Conservation (phyloP, 1,140 invertebrate genomes). For the Drosophila carrolli region DNA sequence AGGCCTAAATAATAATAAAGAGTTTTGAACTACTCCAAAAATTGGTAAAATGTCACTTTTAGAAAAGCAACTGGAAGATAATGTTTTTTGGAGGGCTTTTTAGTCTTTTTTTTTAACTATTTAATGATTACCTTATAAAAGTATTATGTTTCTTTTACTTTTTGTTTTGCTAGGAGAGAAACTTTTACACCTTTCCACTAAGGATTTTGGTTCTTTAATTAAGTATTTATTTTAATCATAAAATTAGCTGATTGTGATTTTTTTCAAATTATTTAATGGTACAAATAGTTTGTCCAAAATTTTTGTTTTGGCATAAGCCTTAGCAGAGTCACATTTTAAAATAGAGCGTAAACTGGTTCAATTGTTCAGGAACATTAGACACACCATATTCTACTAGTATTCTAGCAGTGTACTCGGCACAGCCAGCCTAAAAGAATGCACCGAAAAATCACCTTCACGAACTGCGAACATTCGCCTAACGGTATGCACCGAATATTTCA, state of each 20-base stretch:
- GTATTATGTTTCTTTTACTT: too few relatives aligned
- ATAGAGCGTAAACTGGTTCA: slow-evolving; percentile 14
- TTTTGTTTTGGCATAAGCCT: background rate
- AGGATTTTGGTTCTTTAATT: too few relatives aligned
- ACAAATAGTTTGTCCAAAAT: background rate
- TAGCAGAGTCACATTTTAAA: slow-evolving; percentile 9
- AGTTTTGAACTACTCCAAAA: slow-evolving; percentile 34
- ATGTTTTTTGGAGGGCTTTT: background rate
- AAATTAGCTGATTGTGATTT: too few relatives aligned
- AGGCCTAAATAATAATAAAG: slow-evolving; percentile 31
- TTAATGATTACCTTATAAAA: background rate
- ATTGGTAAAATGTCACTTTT: slow-evolving; percentile 2
- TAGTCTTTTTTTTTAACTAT: background rate
- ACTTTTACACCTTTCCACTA: too few relatives aligned
- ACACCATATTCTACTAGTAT: slow-evolving; percentile 19
- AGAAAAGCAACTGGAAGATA: background rate
- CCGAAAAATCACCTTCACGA: slow-evolving; percentile 20
- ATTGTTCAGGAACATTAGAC: slow-evolving; percentile 12
- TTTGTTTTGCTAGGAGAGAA: too few relatives aligned
- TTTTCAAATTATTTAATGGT: background rate
- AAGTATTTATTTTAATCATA: too few relatives aligned
- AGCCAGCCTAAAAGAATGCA: slow-evolving; percentile 25
- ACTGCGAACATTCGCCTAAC: slow-evolving; percentile 13
- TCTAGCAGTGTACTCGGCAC: slow-evolving; percentile 23
- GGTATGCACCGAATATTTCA: slow-evolving; percentile 33